These are phyloP conservation scores for Sebastolobus altivelis DNA, from an alignment of 2,797 vertebrate genomes.

Conservation along the genomic window DNA sequence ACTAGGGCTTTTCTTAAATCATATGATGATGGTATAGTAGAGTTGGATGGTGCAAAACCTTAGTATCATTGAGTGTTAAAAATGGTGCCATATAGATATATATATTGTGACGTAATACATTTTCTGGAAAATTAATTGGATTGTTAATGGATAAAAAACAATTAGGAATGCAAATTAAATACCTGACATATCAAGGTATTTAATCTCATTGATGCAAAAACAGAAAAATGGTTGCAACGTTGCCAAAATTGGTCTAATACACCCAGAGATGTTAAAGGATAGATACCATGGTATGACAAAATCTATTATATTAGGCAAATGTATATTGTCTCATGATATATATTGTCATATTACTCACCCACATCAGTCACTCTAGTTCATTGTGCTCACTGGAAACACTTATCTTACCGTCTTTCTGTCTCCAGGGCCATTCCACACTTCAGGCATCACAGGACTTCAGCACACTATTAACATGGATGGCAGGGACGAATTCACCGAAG, in stretches of 20 bases:
- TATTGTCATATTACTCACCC: neutral
- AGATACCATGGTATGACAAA: neutral
- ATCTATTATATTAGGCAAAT: neutral
- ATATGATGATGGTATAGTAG: neutral
- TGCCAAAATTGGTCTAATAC: neutral
- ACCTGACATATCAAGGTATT: neutral
- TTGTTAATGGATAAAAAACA: neutral
- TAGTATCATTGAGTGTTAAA: neutral
- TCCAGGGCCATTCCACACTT: slow-evolving; percentile 87
- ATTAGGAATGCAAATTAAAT: neutral
- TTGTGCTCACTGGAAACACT: neutral
- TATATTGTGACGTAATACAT: neutral
- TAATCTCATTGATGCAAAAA: neutral
- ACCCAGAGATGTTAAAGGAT: neutral
- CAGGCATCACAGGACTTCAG: slow-evolving; percentile 83
- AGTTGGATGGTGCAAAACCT: no score
- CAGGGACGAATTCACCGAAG: slow-evolving; percentile 86
- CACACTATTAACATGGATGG: slow-evolving; percentile 87
- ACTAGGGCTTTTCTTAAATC: neutral
- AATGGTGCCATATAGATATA: neutral
- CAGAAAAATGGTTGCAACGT: neutral
- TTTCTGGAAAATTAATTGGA: neutral
- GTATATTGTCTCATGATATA: neutral
- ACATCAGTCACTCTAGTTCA: neutral
- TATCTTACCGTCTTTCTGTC: slow-evolving; percentile 9